These are phyloP conservation scores for Toxonevra muliebris DNA, from an alignment of 2,888 invertebrate species.

Conservation along the genomic window DNA sequence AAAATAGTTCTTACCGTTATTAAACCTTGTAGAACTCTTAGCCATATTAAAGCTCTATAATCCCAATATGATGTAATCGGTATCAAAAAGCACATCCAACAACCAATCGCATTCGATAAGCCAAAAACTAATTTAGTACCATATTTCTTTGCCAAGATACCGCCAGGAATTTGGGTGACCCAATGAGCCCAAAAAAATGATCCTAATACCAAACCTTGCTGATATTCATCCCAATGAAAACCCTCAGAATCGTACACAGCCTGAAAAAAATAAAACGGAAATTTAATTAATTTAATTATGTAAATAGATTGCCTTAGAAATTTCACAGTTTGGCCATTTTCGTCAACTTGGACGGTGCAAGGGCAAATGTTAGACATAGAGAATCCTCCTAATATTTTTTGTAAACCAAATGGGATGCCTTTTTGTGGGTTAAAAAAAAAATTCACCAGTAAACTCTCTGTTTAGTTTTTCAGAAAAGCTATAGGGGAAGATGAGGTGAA, in stretches of 20 bases:
- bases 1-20: constrained; percentile 69
- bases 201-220: constrained; percentile 72
- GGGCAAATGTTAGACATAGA: too few relatives aligned
- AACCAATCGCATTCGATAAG: constrained; percentile 71
- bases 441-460: too few relatives aligned
- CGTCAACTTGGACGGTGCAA: too few relatives aligned
- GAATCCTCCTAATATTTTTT: not conserved
- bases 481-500: too few relatives aligned
- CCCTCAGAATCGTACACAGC: constrained; percentile 53
- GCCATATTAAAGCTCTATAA: constrained; percentile 68
- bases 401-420: too few relatives aligned
- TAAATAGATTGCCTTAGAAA: too few relatives aligned
- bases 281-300: too few relatives aligned
- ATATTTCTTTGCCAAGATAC: constrained; percentile 73
- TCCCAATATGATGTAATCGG: constrained; percentile 73
- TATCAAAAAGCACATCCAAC: constrained; percentile 72
- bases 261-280: constrained; percentile 42
- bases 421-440: too few relatives aligned
- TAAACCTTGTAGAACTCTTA: constrained; percentile 75
- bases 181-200: constrained; percentile 80
- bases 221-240: constrained; percentile 73
- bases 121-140: constrained; percentile 80
- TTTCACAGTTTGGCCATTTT: too few relatives aligned
- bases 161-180: constrained; percentile 77
- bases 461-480: too few relatives aligned